A percentile compares a stretch with the other conserved stretches of the same genome.
Evolutionary conservation across 2,113 vertebrate species (phyloP).

Genomic region (Pseudorectes ferrugineus): DNA sequence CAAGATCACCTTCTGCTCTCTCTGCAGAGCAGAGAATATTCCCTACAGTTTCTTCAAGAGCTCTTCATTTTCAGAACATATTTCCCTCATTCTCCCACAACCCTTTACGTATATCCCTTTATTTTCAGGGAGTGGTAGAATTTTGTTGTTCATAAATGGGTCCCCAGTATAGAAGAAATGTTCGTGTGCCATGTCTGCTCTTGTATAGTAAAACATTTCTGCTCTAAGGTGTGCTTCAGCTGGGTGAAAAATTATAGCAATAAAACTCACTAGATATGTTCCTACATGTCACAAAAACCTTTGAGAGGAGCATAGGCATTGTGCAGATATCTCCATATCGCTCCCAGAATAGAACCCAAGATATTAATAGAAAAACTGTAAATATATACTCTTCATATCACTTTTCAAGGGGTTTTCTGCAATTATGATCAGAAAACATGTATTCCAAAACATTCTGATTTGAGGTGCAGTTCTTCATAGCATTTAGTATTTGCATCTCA

Average conservation of each 20-base stretch:
- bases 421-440: background rate
- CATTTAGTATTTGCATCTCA: background rate
- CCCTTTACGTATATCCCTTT: fast-evolving
- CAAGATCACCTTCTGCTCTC: background rate
- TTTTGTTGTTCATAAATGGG: background rate
- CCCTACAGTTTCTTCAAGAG: background rate
- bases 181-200: fast-evolving
- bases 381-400: background rate
- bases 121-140: background rate
- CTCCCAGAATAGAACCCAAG: background rate
- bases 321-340: background rate
- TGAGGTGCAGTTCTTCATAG: background rate
- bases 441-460: background rate
- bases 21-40: background rate
- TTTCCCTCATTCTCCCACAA: background rate
- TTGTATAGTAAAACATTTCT: background rate
- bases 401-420: background rate
- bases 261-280: background rate
- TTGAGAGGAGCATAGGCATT: background rate
- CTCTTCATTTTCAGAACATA: background rate
- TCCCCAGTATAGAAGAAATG: background rate
- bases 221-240: background rate
- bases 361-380: background rate
- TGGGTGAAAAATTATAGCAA: background rate
- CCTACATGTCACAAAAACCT: background rate